Evolutionary conservation across 2,888 invertebrate species (phyloP), one percentile per base, ranked within the genome.

Genomic region (Eledona agricola): DNA sequence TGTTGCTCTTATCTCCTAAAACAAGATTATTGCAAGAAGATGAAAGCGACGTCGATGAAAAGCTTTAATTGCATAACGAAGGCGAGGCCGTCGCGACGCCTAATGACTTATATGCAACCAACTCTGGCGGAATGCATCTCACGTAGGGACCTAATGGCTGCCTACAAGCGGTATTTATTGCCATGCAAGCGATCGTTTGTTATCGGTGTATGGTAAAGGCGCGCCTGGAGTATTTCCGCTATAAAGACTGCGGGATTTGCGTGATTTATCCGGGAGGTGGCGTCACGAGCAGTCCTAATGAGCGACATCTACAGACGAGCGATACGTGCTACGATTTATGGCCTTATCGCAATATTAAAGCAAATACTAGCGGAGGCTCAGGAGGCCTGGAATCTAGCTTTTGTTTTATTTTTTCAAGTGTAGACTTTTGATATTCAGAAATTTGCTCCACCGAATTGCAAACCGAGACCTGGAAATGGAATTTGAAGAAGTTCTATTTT

Each of bases 151-250:
- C 23, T 51, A 43, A 51, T 51, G 35, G 51, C 51, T 6, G n/a
- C 29, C 53, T 40, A 46, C 47, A 34, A 40, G 34, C 11, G 28
- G 49, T 32, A 40, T 40, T 53, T 52, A 52, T 52, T 47, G 12
- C 53, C 32, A 53, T 49, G 29, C 46, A 26, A 11, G 16, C 32
- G 4, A 16, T 20, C 43, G 43, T 51, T 51, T 51, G 35, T 51
- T 35, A 51, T 42, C 34, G 34, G 35, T 32, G 42, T 28, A 28
- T 42, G 42, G 26, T 43, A 38, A 28, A 51, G 38, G 20, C 26
- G 23, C 12, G 42, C 28, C 19, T 31, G 42, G 40, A 42, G 40
- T 50, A 50, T 42, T 50, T 50, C 50, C 51, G 42, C 42, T 12
- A 32, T 42, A 51, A 50, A 26, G 31, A 11, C 38, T 20, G 5